Evolutionary conservation across 2,113 vertebrate genomes (phyloP).

Genomic region (Rutilus rutilus): DNA sequence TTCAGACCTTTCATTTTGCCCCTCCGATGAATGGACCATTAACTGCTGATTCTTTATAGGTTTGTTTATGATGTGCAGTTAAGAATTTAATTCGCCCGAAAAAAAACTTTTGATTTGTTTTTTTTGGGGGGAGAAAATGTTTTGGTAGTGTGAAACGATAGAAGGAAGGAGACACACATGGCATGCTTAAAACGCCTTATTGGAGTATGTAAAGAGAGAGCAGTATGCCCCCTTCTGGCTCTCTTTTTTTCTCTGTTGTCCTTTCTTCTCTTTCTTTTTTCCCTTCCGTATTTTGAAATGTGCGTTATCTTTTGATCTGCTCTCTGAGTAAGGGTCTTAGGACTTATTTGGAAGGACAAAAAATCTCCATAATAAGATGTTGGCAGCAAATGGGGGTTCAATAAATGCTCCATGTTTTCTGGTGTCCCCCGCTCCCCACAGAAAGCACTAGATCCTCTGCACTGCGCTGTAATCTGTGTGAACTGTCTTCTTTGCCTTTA

Average conservation of each 20-base stretch:
- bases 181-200: constrained; percentile 75
- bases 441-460: constrained; percentile 44
- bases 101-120: constrained; percentile 36
- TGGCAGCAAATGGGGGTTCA: constrained; percentile 73
- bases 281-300: constrained; percentile 72
- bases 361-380: constrained; percentile 78
- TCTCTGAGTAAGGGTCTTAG: constrained; percentile 67
- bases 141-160: constrained; percentile 37
- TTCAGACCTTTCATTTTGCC: constrained; percentile 62
- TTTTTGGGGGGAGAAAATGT: constrained; percentile 60
- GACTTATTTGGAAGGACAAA: constrained; percentile 68
- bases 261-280: constrained; percentile 67
- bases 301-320: constrained; percentile 81
- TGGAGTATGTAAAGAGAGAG: constrained; percentile 77
- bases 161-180: constrained; percentile 64
- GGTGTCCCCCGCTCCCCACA: constrained; percentile 57
- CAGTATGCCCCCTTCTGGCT: constrained; percentile 84
- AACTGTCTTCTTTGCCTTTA: constrained; percentile 37
- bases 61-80: not conserved
- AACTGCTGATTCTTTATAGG: constrained; percentile 61
- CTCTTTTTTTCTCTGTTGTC: constrained; percentile 75
- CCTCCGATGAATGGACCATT: constrained; percentile 61
- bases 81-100: not conserved
- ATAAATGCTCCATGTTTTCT: constrained; percentile 69
- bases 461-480: constrained; percentile 40